Base-by-base conservation (phyloP, 2,888 invertebrate species). In the Drosophila bunnanda region DNA sequence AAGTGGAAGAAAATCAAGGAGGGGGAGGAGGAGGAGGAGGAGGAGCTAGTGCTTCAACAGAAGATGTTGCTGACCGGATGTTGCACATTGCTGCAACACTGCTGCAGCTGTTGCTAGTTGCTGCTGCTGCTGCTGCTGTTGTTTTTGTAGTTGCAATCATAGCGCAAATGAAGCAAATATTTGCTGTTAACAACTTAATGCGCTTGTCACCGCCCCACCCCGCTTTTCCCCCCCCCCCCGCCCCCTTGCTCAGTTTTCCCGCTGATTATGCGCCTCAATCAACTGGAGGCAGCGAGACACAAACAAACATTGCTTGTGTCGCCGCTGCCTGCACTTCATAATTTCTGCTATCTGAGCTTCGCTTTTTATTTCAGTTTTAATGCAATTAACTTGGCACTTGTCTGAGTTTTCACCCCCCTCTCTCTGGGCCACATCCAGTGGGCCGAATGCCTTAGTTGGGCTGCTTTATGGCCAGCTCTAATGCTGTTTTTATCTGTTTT, bases 141-240 rank as follows among this genome's bases (percentile, higher is more conserved):
- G 36, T 13, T 72, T 36, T 36, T 54, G 44, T 52, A 59, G 67
- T 58, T 55, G 89, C 88, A 87, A 87, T 89, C 87, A 79, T 84
- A 76, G 79, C 77, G 78, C 85, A 89, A 88, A 89, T 89, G 88
- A 87, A 89, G 90, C 88, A 89, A 88, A 89, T 84, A 86, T 87
- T 88, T 86, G 83, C 85, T 89, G 89, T 89, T 88, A 88, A 88
- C 88, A 89, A 88, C 89, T 88, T 89, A 85, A 88, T 89, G 88
- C 81, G 83, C 81, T 89, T 71, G 75, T 75, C 75, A 86, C 79
- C 84, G 75, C 73, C 71, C 58, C 41, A 15, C 32, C 15, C 36
- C 38, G 28, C 39, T 44, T 39, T 39, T 12, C 25, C 25, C n/a
- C 15, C 9, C 58, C 41, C 20, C 32, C 15, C 36, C 38, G 28